A percentile compares a stretch with the other conserved stretches of the same genome.
phyloP scores from a whole-genome alignment of 2,113 vertebrate genomes.

The Orthonyx spaldingii region DNA sequence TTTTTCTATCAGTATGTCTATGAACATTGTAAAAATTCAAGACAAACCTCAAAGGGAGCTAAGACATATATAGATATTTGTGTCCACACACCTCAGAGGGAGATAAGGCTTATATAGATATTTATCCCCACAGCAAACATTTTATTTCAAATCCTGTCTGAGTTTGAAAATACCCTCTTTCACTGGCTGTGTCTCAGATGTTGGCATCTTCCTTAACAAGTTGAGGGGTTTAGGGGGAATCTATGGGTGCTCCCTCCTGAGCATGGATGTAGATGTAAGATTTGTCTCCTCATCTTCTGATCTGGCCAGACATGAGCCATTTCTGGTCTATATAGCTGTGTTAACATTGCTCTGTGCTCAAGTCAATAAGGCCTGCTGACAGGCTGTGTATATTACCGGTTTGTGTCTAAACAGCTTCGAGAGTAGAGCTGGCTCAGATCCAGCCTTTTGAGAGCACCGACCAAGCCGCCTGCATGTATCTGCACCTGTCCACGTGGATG shows the following conservation, averaged over 20 bases:
- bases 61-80: not conserved
- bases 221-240: not conserved
- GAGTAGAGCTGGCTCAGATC: conserved; percentile 31
- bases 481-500: conserved; percentile 49
- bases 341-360: not conserved
- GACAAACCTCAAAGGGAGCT: not conserved
- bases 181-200: not conserved
- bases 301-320: not conserved
- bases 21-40: conserved; percentile 31
- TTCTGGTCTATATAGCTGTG: conserved; percentile 10
- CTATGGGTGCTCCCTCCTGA: not conserved
- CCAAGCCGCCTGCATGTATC: conserved; percentile 14
- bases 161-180: not conserved
- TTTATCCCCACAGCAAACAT: not conserved
- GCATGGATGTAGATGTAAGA: not conserved
- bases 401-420: conserved; percentile 55
- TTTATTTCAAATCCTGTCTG: not conserved
- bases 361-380: conserved; percentile 48
- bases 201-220: not conserved
- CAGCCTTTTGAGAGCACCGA: conserved; percentile 42
- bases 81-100: not conserved
- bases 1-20: conserved; percentile 22
- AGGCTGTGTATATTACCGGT: conserved; percentile 38
- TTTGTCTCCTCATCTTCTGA: not conserved
- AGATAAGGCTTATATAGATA: not conserved